These are phyloP conservation scores for Ctenicera cuprea DNA, from an alignment of 2,888 invertebrate species.

Conservation along the genomic window DNA sequence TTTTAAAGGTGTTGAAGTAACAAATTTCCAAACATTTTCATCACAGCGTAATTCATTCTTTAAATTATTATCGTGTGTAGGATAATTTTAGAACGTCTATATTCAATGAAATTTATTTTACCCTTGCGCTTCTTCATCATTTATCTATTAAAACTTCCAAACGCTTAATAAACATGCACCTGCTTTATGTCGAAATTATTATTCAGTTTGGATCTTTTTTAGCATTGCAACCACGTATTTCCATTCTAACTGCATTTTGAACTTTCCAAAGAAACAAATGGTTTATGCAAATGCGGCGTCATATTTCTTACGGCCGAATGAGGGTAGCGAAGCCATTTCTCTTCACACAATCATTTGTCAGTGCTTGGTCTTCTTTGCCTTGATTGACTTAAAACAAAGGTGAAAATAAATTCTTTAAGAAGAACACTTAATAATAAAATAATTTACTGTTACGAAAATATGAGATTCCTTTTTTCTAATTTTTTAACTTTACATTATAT, in stretches of 20 bases:
- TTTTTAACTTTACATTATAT: too few relatives aligned
- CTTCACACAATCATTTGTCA: conserved; percentile 54
- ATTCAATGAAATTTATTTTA: too few relatives aligned
- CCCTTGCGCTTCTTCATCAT: too few relatives aligned
- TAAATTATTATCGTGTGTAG: too few relatives aligned
- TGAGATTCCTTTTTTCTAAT: too few relatives aligned
- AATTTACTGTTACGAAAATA: too few relatives aligned
- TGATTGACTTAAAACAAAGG: conserved; percentile 36
- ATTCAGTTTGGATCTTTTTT: conserved; percentile 33
- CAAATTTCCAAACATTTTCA: too few relatives aligned
- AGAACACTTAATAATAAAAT: neutral
- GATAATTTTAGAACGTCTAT: too few relatives aligned
- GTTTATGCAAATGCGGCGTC: conserved; percentile 64
- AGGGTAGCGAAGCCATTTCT: conserved; percentile 44
- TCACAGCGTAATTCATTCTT: too few relatives aligned
- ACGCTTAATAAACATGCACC: conserved; percentile 16
- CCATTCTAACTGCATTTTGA: conserved; percentile 52
- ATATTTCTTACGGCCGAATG: conserved; percentile 59
- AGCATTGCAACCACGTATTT: conserved; percentile 34
- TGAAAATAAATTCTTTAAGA: conserved; percentile 7
- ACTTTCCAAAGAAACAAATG: conserved; percentile 66
- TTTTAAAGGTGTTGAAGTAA: too few relatives aligned
- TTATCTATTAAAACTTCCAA: neutral
- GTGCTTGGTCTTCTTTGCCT: conserved; percentile 11
- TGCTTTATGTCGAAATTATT: conserved; percentile 15